phyloP scores from a whole-genome alignment of 2,113 vertebrate species.

The Ancistrus triradiatus region DNA sequence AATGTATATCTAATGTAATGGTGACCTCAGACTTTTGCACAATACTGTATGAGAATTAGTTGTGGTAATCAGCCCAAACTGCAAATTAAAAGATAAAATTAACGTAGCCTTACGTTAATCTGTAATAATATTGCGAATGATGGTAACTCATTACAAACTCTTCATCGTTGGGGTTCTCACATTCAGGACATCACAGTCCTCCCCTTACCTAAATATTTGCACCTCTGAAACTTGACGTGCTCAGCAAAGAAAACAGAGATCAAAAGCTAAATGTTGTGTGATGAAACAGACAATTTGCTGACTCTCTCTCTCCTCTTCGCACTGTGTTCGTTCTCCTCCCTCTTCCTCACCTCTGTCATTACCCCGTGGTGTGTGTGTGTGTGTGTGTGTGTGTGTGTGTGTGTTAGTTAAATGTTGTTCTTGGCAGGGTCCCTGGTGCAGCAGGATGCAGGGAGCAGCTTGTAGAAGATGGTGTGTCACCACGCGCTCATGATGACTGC shows the following conservation, averaged over 20 bases:
- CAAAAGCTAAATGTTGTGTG: not conserved
- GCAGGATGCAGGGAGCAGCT: conserved; percentile 35
- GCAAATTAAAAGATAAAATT: too few relatives aligned
- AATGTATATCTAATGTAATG: too few relatives aligned
- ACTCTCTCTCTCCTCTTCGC: not conserved
- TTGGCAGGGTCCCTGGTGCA: conserved; percentile 18
- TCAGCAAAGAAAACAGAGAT: conserved; percentile 26
- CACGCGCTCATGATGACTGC: conserved; percentile 24
- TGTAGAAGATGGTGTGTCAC: conserved; percentile 26
- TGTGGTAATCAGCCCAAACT: too few relatives aligned
- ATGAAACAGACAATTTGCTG: conserved; percentile 11
- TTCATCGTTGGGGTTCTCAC: too few relatives aligned
- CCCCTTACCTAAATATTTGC: not conserved
- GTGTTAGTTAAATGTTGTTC: conserved; percentile 19
- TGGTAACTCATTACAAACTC: too few relatives aligned
- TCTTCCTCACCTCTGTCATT: not conserved
- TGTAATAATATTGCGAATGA: too few relatives aligned
- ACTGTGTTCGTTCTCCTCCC: not conserved
- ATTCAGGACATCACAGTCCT: not conserved
- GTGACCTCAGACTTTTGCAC: too few relatives aligned
- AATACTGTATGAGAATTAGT: too few relatives aligned
- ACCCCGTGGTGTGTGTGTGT: not conserved
- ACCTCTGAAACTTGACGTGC: not conserved
- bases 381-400: conserved; percentile 10
- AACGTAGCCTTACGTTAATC: too few relatives aligned